Evolutionary conservation across 1,140 invertebrate species (phyloP), one percentile per base, ranked within the genome.

Genomic region (Zaprionus africanus): DNA sequence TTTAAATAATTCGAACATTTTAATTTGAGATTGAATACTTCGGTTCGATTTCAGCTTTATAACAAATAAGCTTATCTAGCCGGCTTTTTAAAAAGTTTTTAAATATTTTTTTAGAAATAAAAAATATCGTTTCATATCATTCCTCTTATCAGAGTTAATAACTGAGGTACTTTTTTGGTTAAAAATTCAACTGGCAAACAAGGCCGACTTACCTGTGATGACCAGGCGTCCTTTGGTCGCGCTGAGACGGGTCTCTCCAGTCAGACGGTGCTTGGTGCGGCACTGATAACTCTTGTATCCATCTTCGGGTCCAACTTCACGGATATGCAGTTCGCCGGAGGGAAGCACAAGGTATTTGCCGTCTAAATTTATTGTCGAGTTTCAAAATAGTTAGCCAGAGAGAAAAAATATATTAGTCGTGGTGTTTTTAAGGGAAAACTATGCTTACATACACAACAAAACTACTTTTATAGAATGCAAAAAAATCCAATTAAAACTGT

Each of bases 211-310:
- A 99, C 98, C 98, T 94, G 98, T 98, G 93, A 99, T 98, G 93
- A 98, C 97, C 67, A 99, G 94, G 90, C 97, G 95, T 93, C 98
- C 98, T 92, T 98, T 98, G 41, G 97, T 98, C 49, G 97, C 97
- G 90, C 98, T 99, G 69, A 98, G 94, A 92, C 97, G 95, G 73
- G 97, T 98, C 94, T 99, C 98, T 82, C 97, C 97, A 73, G 97
- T 97, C 82, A 98, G 98, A 81, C 97, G 95, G 93, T 99, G 98
- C 92, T 97, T 97, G 49, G 98, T 99, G 81, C 97, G 95, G 93
- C 98, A 99, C 92, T 98, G 97, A 92, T 98, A 98, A 70, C 96
- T 97, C 93, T 98, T 98, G 93, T 97, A 98, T 69, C 97, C 97
- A 93, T 98, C 98, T 93, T 98, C 97, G 73, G 97, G 97, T 93